Conservation (phyloP, 1,140 invertebrate genomes). For the Sitobion miscanthi region DNA sequence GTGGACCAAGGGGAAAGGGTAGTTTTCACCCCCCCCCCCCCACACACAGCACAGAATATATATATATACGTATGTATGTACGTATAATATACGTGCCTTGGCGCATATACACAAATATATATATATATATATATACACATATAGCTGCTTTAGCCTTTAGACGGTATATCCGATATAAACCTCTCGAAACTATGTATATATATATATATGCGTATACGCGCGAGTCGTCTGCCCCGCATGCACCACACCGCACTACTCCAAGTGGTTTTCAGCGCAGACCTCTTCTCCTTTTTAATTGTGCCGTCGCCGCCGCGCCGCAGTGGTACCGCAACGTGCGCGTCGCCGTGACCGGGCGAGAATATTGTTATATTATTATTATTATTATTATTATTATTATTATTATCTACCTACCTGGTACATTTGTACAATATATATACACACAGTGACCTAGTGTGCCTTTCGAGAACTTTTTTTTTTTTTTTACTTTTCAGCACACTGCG, state of each 20-base stretch:
- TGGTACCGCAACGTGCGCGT: slow-evolving; percentile 32
- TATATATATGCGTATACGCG: not conserved
- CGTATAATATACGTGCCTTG: not conserved
- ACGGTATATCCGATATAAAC: slow-evolving; percentile 19
- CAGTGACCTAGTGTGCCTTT: not conserved
- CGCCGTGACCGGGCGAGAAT: slow-evolving; percentile 25
- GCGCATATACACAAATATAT: not conserved
- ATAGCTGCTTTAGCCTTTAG: slow-evolving; percentile 4
- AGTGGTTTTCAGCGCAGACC: not conserved
- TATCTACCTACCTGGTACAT: not conserved
- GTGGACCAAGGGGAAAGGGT: not conserved
- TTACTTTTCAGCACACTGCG: not conserved
- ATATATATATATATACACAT: no score
- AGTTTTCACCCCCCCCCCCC: not conserved
- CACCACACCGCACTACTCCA: not conserved
- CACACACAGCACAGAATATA: not conserved
- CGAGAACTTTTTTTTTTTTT: not conserved
- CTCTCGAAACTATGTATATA: not conserved
- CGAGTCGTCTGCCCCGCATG: not conserved
- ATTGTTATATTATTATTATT: slow-evolving; percentile 8
- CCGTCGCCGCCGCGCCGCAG: not conserved
- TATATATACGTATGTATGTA: not conserved
- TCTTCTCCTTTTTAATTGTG: slow-evolving; percentile 20
- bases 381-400: not conserved
- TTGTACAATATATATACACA: not conserved